Conservation (phyloP, 1,140 invertebrate genomes). For the Dendrolimus punctatus region DNA sequence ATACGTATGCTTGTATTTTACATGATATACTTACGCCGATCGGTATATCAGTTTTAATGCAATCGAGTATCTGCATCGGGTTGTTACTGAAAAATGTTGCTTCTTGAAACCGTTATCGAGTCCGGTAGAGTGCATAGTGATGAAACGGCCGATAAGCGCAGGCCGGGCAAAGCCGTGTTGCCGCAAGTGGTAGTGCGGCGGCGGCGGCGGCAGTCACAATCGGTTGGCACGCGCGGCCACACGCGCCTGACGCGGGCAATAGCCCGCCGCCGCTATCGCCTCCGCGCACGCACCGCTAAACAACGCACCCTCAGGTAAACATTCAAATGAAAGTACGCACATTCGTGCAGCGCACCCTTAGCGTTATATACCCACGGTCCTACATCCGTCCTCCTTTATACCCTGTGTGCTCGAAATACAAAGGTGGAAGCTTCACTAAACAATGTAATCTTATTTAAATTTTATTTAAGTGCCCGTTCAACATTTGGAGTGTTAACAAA, state of each 20-base stretch:
- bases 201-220: conserved; percentile 47
- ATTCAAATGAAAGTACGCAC: conserved; percentile 12
- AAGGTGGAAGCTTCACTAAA: conserved; percentile 14
- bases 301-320: conserved; percentile 47
- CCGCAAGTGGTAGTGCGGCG: conserved; percentile 15
- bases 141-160: conserved; percentile 50
- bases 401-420: conserved; percentile 22
- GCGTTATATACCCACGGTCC: conserved; percentile 7
- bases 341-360: conserved; percentile 8
- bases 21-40: too few relatives aligned
- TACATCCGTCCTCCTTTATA: conserved; percentile 3
- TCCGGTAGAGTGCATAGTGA: conserved; percentile 42
- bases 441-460: conserved; percentile 18
- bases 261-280: conserved; percentile 33
- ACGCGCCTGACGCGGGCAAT: conserved; percentile 36
- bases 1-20: too few relatives aligned
- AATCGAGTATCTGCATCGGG: too few relatives aligned
- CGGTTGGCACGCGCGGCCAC: conserved; percentile 53
- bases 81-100: too few relatives aligned
- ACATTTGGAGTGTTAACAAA: conserved; percentile 41
- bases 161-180: conserved; percentile 23
- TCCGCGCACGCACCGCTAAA: conserved; percentile 16
- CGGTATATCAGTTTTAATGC: too few relatives aligned
- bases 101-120: conserved; percentile 45
- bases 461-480: conserved; percentile 15